Conservation (phyloP, 2,113 vertebrate species). For the Prionailurus bengalensis region DNA sequence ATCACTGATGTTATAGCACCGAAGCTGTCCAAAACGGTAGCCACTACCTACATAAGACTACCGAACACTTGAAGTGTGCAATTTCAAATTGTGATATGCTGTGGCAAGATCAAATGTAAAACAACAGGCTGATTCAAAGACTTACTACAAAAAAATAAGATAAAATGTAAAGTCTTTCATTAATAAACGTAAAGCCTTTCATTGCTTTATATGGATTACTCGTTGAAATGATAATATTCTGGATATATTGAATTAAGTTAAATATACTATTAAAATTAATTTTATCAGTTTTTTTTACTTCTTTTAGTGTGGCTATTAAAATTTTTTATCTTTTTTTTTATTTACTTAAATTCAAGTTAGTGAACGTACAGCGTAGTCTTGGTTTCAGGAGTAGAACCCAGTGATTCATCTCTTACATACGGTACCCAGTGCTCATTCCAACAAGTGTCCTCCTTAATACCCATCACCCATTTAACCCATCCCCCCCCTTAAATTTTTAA, state of each 20-base stretch:
- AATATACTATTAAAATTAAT: conserved; percentile 38
- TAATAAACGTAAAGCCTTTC: background rate
- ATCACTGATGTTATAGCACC: background rate
- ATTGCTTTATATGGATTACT: background rate
- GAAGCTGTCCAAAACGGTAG: background rate
- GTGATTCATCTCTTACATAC: too few species aligned
- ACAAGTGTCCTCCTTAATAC: too few species aligned
- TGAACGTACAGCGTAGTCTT: too few species aligned
- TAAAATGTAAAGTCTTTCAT: background rate
- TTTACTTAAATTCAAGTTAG: too few species aligned
- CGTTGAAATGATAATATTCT: conserved; percentile 38
- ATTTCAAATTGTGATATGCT: background rate
- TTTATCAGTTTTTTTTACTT: background rate
- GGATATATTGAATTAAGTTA: background rate
- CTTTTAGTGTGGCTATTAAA: background rate
- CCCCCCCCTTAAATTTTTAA: background rate
- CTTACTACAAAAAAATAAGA: background rate
- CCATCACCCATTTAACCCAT: too few species aligned
- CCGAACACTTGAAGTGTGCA: background rate
- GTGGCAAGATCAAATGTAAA: background rate
- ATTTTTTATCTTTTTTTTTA: too few species aligned
- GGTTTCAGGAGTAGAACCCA: too few species aligned
- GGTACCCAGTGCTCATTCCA: too few species aligned
- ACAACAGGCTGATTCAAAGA: background rate
- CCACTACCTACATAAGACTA: background rate